Conservation (phyloP, 1,140 invertebrate species). For the Babylonia areolata region DNA sequence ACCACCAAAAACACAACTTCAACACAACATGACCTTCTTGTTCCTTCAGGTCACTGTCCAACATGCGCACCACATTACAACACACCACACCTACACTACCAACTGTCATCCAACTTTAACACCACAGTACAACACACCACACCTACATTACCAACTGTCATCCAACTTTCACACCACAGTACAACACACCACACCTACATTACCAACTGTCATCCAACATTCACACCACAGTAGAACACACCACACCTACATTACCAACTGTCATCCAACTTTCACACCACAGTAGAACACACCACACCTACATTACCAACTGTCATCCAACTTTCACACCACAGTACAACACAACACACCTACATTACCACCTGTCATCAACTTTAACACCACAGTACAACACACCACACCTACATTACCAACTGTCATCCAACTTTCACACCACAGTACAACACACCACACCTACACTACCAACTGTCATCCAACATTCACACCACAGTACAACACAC, state of each 20-base stretch:
- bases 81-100: slow-evolving; percentile 78
- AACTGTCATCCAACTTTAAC: background rate
- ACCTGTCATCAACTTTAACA: no score
- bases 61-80: slow-evolving; percentile 84
- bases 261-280: no score
- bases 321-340: no score
- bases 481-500: no score
- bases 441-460: background rate
- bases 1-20: no score
- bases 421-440: background rate
- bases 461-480: no score
- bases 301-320: background rate
- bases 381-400: no score
- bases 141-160: background rate
- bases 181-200: no score
- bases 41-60: background rate
- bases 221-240: no score
- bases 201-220: background rate
- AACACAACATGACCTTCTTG: background rate
- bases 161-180: no score
- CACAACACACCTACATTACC: background rate
- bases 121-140: no score
- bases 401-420: background rate
- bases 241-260: background rate
- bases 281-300: no score